A percentile compares a stretch with the other conserved stretches of the same genome.
phyloP scores from a whole-genome alignment of 2,888 invertebrate genomes.

The Epicampocera succincta region DNA sequence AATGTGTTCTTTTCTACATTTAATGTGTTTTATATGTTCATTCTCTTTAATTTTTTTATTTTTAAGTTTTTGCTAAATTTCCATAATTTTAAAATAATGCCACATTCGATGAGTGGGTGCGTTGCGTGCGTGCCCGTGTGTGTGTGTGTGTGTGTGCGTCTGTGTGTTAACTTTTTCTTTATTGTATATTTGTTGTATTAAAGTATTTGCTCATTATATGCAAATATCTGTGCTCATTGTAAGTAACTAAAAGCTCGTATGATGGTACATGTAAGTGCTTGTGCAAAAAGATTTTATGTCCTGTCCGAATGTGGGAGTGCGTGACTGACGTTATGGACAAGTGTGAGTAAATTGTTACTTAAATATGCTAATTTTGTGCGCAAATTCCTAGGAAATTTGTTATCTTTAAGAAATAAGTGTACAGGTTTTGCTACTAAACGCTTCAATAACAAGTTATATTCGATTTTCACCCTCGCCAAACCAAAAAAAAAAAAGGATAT shows the following conservation, averaged over 20 bases:
- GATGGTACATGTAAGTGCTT: background rate
- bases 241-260: background rate
- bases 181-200: conserved; percentile 20
- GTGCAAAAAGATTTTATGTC: background rate
- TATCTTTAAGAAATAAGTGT: too few species aligned
- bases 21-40: conserved; percentile 1
- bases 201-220: conserved; percentile 22
- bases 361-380: too few species aligned
- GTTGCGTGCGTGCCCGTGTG: background rate
- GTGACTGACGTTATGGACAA: too few species aligned
- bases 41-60: background rate
- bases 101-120: background rate
- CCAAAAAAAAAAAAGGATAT: too few species aligned
- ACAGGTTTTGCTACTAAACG: too few species aligned
- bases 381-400: too few species aligned
- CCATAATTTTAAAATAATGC: conserved; percentile 33
- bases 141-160: background rate
- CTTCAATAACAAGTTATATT: too few species aligned
- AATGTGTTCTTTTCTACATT: background rate
- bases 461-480: too few species aligned
- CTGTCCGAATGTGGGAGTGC: background rate
- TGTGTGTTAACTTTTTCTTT: conserved; percentile 4
- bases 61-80: conserved; percentile 9
- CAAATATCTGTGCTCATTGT: conserved; percentile 38
- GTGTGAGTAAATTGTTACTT: too few species aligned